Percentiles rank a stretch among this genome's conserved stretches.
Evolutionary conservation across 2,113 vertebrate genomes (phyloP).

Genomic region (Nannobrachium achirus): DNA sequence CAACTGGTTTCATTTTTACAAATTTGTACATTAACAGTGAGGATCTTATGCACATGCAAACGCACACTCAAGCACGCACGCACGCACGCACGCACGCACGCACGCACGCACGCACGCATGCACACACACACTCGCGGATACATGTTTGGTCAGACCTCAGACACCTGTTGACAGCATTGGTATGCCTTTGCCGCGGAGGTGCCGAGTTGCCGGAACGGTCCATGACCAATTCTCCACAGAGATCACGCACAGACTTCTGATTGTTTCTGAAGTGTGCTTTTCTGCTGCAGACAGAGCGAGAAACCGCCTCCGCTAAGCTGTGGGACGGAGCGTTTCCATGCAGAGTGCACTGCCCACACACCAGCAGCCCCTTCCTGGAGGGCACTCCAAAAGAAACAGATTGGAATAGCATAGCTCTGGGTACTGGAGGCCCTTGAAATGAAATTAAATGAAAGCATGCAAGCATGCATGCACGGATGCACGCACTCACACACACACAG

Average conservation of each 20-base stretch:
- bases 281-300: constrained; percentile 35
- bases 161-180: constrained; percentile 46
- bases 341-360: constrained; percentile 50
- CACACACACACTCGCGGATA: constrained; percentile 1
- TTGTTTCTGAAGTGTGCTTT: constrained; percentile 42
- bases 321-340: constrained; percentile 56
- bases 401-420: constrained; percentile 48
- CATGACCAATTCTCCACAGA: constrained; percentile 20
- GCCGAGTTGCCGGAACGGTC: constrained; percentile 12
- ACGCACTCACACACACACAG: too few relatives aligned
- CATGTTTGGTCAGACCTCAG: constrained; percentile 18
- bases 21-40: too few relatives aligned
- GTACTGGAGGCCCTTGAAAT: constrained; percentile 44
- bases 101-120: not conserved
- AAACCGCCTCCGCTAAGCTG: constrained; percentile 45
- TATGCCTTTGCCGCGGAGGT: constrained; percentile 12
- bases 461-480: too few relatives aligned
- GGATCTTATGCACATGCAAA: too few relatives aligned
- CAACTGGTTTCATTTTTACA: too few relatives aligned
- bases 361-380: constrained; percentile 59
- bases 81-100: too few relatives aligned
- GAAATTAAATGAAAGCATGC: constrained; percentile 56
- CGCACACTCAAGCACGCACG: too few relatives aligned
- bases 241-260: constrained; percentile 35
- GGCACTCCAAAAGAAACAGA: constrained; percentile 74